These are phyloP conservation scores for Antechinus stuartii DNA, from an alignment of 2,113 vertebrate genomes.

Conservation along the genomic window DNA sequence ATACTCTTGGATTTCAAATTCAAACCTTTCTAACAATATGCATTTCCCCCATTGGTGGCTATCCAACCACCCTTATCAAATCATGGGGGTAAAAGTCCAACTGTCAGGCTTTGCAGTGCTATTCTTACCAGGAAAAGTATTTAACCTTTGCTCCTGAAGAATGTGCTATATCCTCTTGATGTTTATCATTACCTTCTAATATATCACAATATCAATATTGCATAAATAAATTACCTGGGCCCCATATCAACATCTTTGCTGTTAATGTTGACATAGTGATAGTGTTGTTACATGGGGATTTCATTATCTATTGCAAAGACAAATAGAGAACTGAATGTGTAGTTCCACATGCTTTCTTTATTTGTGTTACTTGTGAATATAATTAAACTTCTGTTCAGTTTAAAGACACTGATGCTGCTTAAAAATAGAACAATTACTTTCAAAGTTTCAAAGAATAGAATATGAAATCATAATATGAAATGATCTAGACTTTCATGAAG, in stretches of 20 bases:
- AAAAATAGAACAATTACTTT: neutral
- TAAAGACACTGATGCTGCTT: neutral
- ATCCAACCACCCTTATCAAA: neutral
- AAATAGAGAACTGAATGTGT: neutral
- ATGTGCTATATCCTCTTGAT: slow-evolving; percentile 62
- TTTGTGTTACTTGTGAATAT: neutral
- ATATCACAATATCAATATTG: slow-evolving; percentile 25
- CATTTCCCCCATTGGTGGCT: neutral
- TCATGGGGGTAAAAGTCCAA: neutral
- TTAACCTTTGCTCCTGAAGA: slow-evolving; percentile 65
- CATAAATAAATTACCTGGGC: slow-evolving; percentile 15
- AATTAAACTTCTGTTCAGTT: neutral
- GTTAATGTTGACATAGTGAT: neutral
- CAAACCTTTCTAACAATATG: neutral
- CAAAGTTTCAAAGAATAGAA: neutral
- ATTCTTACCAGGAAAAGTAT: slow-evolving; percentile 72
- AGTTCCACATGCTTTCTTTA: neutral
- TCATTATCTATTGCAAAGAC: neutral
- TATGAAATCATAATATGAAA: neutral
- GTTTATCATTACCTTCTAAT: slow-evolving; percentile 60
- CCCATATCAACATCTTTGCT: neutral
- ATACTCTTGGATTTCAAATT: neutral
- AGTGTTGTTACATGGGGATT: neutral
- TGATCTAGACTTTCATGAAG: neutral
- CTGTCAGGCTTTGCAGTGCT: slow-evolving; percentile 22